These are phyloP conservation scores for Meloidogyne exigua DNA, from an alignment of 1,140 invertebrate genomes.

Conservation along the genomic window DNA sequence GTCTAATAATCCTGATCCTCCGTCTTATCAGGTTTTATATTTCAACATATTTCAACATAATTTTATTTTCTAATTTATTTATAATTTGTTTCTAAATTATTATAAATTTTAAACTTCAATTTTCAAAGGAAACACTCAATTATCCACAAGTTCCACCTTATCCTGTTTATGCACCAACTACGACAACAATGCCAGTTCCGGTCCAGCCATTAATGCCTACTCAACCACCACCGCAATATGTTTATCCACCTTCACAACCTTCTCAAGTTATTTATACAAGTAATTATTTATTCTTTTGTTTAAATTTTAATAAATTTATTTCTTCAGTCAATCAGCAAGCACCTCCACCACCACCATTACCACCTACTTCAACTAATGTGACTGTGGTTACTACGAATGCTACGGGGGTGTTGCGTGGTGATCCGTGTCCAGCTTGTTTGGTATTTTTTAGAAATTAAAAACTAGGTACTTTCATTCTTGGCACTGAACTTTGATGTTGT, in stretches of 20 bases:
- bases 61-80: too few relatives aligned
- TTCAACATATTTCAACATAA: too few relatives aligned
- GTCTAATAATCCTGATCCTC: conserved; percentile 31
- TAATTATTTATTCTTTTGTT: background rate
- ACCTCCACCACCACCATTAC: background rate
- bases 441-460: background rate
- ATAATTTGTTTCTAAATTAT: too few relatives aligned
- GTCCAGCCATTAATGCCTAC: conserved; percentile 24
- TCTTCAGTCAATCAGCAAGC: background rate
- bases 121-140: conserved; percentile 4
- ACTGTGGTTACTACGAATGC: background rate
- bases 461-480: too few relatives aligned
- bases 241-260: conserved; percentile 28
- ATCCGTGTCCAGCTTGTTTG: conserved; percentile 37
- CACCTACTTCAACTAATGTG: background rate
- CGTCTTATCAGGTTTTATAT: conserved; percentile 33
- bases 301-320: background rate
- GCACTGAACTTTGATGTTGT: too few relatives aligned
- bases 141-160: conserved; percentile 40
- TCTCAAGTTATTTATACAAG: conserved; percentile 22
- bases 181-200: background rate
- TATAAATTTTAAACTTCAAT: background rate
- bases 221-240: conserved; percentile 23
- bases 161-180: conserved; percentile 20
- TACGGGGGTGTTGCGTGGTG: background rate